These are phyloP conservation scores for Magallana ariakensis DNA, from an alignment of 1,140 invertebrate species.

Conservation along the genomic window DNA sequence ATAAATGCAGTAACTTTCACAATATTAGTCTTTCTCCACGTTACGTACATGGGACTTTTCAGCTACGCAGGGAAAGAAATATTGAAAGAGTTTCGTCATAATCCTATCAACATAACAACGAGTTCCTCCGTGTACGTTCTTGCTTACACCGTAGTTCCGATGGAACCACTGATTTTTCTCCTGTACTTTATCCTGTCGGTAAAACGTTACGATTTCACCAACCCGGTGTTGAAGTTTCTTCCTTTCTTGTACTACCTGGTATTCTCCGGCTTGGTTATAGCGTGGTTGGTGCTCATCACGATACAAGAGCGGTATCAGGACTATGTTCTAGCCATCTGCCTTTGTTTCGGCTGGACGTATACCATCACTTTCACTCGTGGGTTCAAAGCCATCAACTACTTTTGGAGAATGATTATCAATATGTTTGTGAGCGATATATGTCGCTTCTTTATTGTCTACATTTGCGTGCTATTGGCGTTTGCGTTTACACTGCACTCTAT, in stretches of 20 bases:
- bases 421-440: slow-evolving; percentile 74
- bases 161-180: slow-evolving; percentile 66
- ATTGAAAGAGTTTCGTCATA: slow-evolving; percentile 49
- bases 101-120: slow-evolving; percentile 45
- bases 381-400: slow-evolving; percentile 73
- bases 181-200: slow-evolving; percentile 54
- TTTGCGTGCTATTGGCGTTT: slow-evolving; percentile 75
- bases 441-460: slow-evolving; percentile 73
- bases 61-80: slow-evolving; percentile 62
- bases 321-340: slow-evolving; percentile 66
- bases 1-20: slow-evolving; percentile 66
- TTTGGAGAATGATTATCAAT: slow-evolving; percentile 73
- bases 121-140: slow-evolving; percentile 48
- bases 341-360: slow-evolving; percentile 74
- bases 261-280: slow-evolving; percentile 64
- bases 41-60: slow-evolving; percentile 73
- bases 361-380: slow-evolving; percentile 73
- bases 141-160: slow-evolving; percentile 63
- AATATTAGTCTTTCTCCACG: slow-evolving; percentile 67
- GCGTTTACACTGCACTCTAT: slow-evolving; percentile 71
- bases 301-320: slow-evolving; percentile 62
- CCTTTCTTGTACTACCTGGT: slow-evolving; percentile 44
- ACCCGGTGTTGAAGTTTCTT: neutral
- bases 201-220: neutral
- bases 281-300: slow-evolving; percentile 68